Percentiles rank a stretch among this genome's conserved stretches.
Conservation (phyloP, 1,140 invertebrate species). For the Kradibia gibbosae region DNA sequence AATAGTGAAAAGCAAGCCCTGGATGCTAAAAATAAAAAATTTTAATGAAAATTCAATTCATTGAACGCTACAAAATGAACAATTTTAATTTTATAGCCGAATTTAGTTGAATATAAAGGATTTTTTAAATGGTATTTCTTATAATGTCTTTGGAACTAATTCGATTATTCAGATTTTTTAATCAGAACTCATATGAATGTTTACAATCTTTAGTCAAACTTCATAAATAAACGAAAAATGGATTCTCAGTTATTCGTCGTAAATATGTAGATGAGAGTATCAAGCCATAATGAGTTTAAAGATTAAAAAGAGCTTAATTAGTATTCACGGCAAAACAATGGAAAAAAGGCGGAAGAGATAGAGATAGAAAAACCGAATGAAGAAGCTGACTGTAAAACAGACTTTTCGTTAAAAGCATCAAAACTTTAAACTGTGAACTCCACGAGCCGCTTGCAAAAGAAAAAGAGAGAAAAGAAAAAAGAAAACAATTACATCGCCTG, state of each 20-base stretch:
- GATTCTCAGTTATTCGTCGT: not conserved
- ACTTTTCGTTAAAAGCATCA: conserved; percentile 31
- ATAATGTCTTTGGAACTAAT: not conserved
- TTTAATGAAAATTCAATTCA: not conserved
- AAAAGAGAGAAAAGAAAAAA: not conserved
- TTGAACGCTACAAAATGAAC: not conserved
- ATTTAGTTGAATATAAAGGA: not conserved
- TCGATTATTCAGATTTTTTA: conserved; percentile 1
- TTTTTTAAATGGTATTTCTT: not conserved
- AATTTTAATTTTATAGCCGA: not conserved
- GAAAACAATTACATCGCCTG: conserved; percentile 27
- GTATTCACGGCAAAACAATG: conserved; percentile 43
- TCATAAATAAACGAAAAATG: conserved; percentile 29
- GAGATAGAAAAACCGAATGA: not conserved
- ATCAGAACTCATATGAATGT: conserved; percentile 29
- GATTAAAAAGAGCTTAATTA: conserved; percentile 49
- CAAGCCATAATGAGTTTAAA: conserved; percentile 43
- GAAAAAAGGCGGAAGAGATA: not conserved
- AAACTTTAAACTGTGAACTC: conserved; percentile 41
- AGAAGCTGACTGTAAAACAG: conserved; percentile 40
- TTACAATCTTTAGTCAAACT: not conserved
- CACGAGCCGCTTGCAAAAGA: not conserved
- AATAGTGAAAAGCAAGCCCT: not conserved
- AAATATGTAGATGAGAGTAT: conserved; percentile 45
- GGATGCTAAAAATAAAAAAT: not conserved